Conservation (phyloP, 2,888 invertebrate species). For the Ennomos fuscantarius region DNA sequence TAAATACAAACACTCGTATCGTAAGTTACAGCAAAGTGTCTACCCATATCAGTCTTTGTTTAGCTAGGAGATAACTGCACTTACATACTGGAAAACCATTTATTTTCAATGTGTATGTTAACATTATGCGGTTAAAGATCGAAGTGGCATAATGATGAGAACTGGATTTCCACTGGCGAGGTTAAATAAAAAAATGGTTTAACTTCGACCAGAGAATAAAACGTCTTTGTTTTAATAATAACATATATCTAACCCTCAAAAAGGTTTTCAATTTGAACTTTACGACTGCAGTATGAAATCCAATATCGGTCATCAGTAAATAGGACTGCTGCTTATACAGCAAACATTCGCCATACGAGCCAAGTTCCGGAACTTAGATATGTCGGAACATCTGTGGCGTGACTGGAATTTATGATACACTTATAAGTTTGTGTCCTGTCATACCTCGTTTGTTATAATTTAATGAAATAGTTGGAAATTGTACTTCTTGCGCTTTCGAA, state of each 20-base stretch:
- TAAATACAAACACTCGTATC: too few relatives aligned
- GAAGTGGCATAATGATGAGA: too few relatives aligned
- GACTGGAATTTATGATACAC: conserved; percentile 24
- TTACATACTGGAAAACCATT: too few relatives aligned
- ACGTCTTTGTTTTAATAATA: too few relatives aligned
- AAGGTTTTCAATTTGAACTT: not conserved
- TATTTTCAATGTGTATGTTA: too few relatives aligned
- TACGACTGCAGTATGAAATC: not conserved
- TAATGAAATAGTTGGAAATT: too few relatives aligned
- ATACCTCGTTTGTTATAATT: not conserved
- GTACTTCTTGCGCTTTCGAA: too few relatives aligned
- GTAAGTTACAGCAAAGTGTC: not conserved
- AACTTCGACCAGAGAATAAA: too few relatives aligned
- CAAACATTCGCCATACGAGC: conserved; percentile 3
- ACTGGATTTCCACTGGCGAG: too few relatives aligned
- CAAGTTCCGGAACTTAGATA: conserved; percentile 18
- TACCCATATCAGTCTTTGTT: not conserved
- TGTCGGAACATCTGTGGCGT: conserved; percentile 27
- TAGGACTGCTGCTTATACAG: not conserved
- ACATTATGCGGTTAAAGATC: too few relatives aligned
- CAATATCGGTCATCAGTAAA: conserved; percentile 1
- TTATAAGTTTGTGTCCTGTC: conserved; percentile 23
- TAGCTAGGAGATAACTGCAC: not conserved
- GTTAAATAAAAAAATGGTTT: too few relatives aligned
- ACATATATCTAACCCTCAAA: too few relatives aligned